Evolutionary conservation across 1,140 invertebrate species (phyloP).

Genomic region (Teleogryllus occipitalis): DNA sequence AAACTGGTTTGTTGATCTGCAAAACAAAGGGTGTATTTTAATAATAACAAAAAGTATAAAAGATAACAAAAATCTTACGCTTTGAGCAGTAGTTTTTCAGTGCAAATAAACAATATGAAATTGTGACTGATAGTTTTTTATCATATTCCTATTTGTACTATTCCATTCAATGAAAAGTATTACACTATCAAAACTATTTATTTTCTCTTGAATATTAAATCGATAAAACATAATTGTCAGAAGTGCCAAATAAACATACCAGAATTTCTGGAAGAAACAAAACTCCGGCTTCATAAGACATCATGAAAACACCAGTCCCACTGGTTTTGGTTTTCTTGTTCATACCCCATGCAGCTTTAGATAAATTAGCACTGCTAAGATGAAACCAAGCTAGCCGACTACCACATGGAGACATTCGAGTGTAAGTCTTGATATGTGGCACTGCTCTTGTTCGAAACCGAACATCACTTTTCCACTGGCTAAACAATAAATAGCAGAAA

Average conservation of each 20-base stretch:
- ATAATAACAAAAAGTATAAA: conserved; percentile 8
- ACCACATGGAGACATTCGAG: conserved; percentile 58
- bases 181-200: too few species aligned
- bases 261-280: conserved; percentile 78
- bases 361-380: conserved; percentile 87
- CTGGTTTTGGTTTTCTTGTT: conserved; percentile 44
- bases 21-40: conserved; percentile 19
- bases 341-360: conserved; percentile 92
- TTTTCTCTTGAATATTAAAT: too few species aligned
- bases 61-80: conserved; percentile 32
- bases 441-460: conserved; percentile 64
- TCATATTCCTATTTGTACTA: too few species aligned
- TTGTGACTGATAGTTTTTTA: too few species aligned
- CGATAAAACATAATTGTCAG: conserved; percentile 16
- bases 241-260: conserved; percentile 47
- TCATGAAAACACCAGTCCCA: conserved; percentile 56
- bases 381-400: conserved; percentile 68
- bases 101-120: conserved; percentile 12
- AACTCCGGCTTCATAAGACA: conserved; percentile 88
- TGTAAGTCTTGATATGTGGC: conserved; percentile 92
- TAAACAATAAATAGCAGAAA: conserved; percentile 32
- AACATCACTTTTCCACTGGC: conserved; percentile 71
- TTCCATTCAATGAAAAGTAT: too few species aligned
- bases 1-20: conserved; percentile 30
- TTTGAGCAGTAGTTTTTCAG: conserved; percentile 26